phyloP scores from a whole-genome alignment of 2,113 vertebrate genomes.

The Trinectes maculatus region DNA sequence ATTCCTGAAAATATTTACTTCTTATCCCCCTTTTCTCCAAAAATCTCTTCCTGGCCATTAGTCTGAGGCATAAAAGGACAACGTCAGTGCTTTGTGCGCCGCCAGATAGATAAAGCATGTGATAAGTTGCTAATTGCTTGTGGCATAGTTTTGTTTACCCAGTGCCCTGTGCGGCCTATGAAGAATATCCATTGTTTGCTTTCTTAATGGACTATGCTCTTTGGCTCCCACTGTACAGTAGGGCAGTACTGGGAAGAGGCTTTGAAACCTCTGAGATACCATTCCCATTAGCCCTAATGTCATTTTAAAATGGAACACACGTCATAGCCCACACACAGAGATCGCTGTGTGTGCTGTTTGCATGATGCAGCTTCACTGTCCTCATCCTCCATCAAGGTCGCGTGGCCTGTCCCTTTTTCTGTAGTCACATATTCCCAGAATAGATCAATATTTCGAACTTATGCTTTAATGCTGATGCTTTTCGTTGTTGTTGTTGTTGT shows the following conservation, averaged over 20 bases:
- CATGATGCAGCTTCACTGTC: constrained; percentile 47
- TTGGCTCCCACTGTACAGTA: constrained; percentile 40
- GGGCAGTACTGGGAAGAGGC: constrained; percentile 53
- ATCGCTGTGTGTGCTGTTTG: constrained; percentile 51
- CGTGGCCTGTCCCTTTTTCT: constrained; percentile 24
- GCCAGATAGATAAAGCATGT: constrained; percentile 14
- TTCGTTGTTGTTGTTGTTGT: too few relatives aligned
- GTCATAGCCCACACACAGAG: constrained; percentile 56
- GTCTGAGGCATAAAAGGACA: constrained; percentile 19
- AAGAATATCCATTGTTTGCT: constrained; percentile 78
- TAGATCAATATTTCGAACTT: too few relatives aligned
- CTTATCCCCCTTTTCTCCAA: neutral
- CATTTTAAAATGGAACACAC: constrained; percentile 82
- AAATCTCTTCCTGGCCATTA: constrained; percentile 1
- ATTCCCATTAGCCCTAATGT: constrained; percentile 80
- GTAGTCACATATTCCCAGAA: constrained; percentile 15
- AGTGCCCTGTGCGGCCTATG: constrained; percentile 38
- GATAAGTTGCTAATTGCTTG: constrained; percentile 33
- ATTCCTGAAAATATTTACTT: constrained; percentile 35
- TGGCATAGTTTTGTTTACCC: constrained; percentile 41
- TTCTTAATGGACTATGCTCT: constrained; percentile 79
- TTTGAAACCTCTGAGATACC: constrained; percentile 73
- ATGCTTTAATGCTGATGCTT: too few relatives aligned
- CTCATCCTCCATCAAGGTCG: constrained; percentile 61
- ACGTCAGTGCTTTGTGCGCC: constrained; percentile 10